A percentile compares a stretch with the other conserved stretches of the same genome.
These are phyloP conservation scores for Apodemus sylvaticus DNA, from an alignment of 2,113 vertebrate genomes.

Conservation along the genomic window DNA sequence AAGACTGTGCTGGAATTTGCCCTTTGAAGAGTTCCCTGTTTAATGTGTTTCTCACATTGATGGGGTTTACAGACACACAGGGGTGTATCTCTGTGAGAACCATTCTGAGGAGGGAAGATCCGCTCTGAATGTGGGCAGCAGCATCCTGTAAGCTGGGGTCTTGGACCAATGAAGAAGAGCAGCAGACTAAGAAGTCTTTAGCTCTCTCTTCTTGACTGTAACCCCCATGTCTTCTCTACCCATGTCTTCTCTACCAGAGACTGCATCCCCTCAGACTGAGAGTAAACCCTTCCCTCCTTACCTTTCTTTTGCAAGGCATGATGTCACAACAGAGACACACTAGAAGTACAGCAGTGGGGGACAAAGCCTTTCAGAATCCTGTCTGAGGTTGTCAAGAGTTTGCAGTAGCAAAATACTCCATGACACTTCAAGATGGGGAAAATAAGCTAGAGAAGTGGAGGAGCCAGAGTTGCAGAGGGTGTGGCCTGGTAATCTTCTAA, in stretches of 20 bases:
- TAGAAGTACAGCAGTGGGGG: not conserved
- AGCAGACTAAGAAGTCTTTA: not conserved
- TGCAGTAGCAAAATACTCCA: fast-evolving
- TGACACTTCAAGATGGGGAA: too few relatives aligned
- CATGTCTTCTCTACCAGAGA: too few relatives aligned
- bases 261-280: not conserved
- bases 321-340: too few relatives aligned
- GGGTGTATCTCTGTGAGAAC: not conserved
- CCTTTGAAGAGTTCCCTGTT: not conserved
- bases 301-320: not conserved
- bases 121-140: not conserved
- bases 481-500: not conserved
- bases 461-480: fast-evolving
- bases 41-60: not conserved
- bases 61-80: not conserved
- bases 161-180: not conserved
- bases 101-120: not conserved
- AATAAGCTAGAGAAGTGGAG: fast-evolving
- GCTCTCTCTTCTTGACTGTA: too few relatives aligned
- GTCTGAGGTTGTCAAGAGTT: fast-evolving
- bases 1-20: not conserved
- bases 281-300: not conserved
- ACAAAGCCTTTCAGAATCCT: fast-evolving
- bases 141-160: not conserved
- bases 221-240: too few relatives aligned